Conservation (phyloP, 2,113 vertebrate species). For the Forbesichthys agassizii region DNA sequence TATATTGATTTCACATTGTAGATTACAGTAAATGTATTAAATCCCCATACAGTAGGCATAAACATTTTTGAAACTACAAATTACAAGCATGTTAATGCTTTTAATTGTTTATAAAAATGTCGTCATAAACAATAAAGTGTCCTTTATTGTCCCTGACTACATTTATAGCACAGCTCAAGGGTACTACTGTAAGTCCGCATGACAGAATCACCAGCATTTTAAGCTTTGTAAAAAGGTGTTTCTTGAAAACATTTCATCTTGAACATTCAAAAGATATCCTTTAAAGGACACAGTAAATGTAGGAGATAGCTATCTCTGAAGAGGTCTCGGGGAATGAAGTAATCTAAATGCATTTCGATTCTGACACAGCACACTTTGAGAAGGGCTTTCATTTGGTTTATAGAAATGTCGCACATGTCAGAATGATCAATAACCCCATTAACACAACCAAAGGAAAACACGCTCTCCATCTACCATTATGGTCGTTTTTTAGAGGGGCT, state of each 20-base stretch:
- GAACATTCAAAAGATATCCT: slow-evolving; percentile 40
- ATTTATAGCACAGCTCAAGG: slow-evolving; percentile 12
- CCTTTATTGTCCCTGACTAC: slow-evolving; percentile 32
- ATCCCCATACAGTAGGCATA: slow-evolving; percentile 1
- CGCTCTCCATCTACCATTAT: slow-evolving; percentile 49
- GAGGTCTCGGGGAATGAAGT: slow-evolving; percentile 55
- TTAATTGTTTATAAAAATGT: slow-evolving; percentile 30
- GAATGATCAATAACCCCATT: slow-evolving; percentile 73
- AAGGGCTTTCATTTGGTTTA: slow-evolving; percentile 58
- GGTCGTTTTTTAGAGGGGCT: slow-evolving; percentile 30
- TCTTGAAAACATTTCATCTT: slow-evolving; percentile 41
- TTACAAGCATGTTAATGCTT: slow-evolving; percentile 28
- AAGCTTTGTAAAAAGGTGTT: slow-evolving; percentile 32
- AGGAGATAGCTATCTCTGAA: slow-evolving; percentile 44
- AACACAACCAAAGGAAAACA: slow-evolving; percentile 63
- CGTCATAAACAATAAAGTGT: neutral
- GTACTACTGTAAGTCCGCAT: slow-evolving; percentile 8
- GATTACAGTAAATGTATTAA: slow-evolving; percentile 10
- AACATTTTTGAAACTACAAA: neutral
- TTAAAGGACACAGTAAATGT: slow-evolving; percentile 31
- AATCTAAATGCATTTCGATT: slow-evolving; percentile 66
- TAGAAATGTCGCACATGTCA: slow-evolving; percentile 65
- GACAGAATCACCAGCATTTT: slow-evolving; percentile 30
- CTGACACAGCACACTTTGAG: slow-evolving; percentile 54
- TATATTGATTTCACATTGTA: neutral